Conservation (phyloP, 2,888 invertebrate genomes). For the Cheilosia urbana region DNA sequence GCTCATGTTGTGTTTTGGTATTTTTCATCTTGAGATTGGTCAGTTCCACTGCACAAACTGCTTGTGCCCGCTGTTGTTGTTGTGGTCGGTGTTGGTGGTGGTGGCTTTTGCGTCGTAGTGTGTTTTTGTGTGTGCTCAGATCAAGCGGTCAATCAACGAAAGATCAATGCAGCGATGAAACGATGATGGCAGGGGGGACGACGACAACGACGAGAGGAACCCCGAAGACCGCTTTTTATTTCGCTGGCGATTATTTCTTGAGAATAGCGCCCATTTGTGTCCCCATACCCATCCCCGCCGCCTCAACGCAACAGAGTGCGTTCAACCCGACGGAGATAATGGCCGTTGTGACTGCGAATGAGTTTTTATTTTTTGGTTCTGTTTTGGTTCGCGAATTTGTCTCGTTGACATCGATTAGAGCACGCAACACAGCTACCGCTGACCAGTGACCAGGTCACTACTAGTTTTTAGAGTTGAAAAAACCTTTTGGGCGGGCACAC, state of each 20-base stretch:
- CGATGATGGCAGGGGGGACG: slow-evolving; percentile 22
- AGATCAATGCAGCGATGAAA: slow-evolving; percentile 56
- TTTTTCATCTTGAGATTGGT: slow-evolving; percentile 67
- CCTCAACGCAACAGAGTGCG: slow-evolving; percentile 18
- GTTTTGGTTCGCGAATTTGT: slow-evolving; percentile 47
- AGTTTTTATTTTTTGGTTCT: slow-evolving; percentile 11
- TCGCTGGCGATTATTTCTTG: slow-evolving; percentile 55
- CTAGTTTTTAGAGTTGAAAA: not conserved
- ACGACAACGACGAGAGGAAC: not conserved
- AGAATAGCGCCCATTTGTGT: slow-evolving; percentile 56
- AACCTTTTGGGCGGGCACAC: slow-evolving; percentile 31
- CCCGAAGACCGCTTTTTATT: slow-evolving; percentile 56
- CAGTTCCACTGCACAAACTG: slow-evolving; percentile 41
- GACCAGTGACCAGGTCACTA: not conserved
- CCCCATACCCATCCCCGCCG: slow-evolving; percentile 5
- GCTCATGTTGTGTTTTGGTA: slow-evolving; percentile 63
- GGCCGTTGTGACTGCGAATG: slow-evolving; percentile 31
- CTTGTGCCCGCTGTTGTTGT: slow-evolving; percentile 16
- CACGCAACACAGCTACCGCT: slow-evolving; percentile 10
- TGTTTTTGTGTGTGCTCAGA: slow-evolving; percentile 45
- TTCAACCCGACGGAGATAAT: slow-evolving; percentile 53
- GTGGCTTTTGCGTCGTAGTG: slow-evolving; percentile 22
- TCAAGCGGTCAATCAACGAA: slow-evolving; percentile 63
- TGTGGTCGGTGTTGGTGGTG: slow-evolving; percentile 16
- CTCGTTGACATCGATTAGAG: slow-evolving; percentile 33